Percentiles rank a stretch among this genome's conserved stretches.
These are phyloP conservation scores for Pollenia labialis DNA, from an alignment of 2,888 invertebrate species.

Conservation along the genomic window DNA sequence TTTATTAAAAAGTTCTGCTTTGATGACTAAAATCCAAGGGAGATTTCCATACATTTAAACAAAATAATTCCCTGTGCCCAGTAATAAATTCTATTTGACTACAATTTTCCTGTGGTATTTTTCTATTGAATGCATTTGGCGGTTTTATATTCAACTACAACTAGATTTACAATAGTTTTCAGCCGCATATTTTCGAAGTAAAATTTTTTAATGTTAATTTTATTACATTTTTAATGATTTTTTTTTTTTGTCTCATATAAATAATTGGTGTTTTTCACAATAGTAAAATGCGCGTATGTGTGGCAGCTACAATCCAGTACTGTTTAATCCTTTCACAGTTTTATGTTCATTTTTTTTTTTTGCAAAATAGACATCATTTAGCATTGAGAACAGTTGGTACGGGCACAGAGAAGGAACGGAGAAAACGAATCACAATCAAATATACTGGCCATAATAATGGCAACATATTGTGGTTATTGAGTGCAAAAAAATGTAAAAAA, in stretches of 20 bases:
- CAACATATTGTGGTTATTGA: slow-evolving; percentile 69
- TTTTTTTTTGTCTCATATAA: slow-evolving; percentile 24
- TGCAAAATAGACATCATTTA: slow-evolving; percentile 35
- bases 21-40: too few relatives aligned
- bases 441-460: slow-evolving; percentile 57
- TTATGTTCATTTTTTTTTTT: slow-evolving; percentile 18
- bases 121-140: slow-evolving; percentile 7
- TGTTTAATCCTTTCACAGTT: slow-evolving; percentile 37
- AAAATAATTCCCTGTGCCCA: background rate
- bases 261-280: slow-evolving; percentile 46
- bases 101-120: slow-evolving; percentile 14
- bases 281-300: background rate
- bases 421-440: slow-evolving; percentile 12
- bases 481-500: slow-evolving; percentile 19
- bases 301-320: slow-evolving; percentile 7
- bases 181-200: background rate
- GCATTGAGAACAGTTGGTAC: slow-evolving; percentile 24
- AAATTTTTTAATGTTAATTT: slow-evolving; percentile 49
- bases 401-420: background rate
- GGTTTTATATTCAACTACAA: slow-evolving; percentile 40
- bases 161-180: slow-evolving; percentile 32
- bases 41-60: too few relatives aligned
- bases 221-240: slow-evolving; percentile 56
- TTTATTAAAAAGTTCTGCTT: too few relatives aligned
- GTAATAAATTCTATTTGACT: slow-evolving; percentile 5